A percentile compares a stretch with the other conserved stretches of the same genome.
phyloP scores from a whole-genome alignment of 2,797 vertebrate genomes.

The Picus viridis region DNA sequence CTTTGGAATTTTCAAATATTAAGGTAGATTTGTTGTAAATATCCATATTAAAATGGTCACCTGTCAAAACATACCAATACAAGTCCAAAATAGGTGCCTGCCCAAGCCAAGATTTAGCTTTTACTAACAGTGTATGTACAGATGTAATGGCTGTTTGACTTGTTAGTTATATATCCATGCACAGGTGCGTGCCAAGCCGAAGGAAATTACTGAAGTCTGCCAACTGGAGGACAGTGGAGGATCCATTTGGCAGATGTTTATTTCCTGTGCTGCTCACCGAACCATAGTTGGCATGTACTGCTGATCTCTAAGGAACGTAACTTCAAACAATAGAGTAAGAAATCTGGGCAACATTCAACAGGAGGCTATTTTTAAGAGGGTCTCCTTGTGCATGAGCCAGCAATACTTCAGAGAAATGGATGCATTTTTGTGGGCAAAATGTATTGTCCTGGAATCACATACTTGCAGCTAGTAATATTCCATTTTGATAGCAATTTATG shows the following conservation, averaged over 20 bases:
- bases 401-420: neutral
- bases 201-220: neutral
- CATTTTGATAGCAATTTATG: neutral
- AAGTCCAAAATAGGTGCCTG: neutral
- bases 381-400: neutral
- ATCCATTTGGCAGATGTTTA: constrained; percentile 38
- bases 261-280: constrained; percentile 17
- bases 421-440: neutral
- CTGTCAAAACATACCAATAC: neutral
- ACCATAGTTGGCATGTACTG: neutral
- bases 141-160: neutral
- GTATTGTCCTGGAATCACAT: too few relatives aligned
- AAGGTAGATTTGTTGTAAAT: constrained; percentile 27
- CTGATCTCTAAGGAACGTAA: neutral
- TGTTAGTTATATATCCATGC: neutral
- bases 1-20: constrained; percentile 18
- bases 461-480: neutral
- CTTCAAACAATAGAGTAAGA: constrained; percentile 13
- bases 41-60: neutral
- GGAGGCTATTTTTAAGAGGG: neutral
- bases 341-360: neutral
- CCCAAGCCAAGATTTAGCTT: neutral
- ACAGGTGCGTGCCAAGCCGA: neutral
- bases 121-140: neutral
- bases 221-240: neutral